phyloP scores from a whole-genome alignment of 2,797 vertebrate species.

The Chelon labrosus region DNA sequence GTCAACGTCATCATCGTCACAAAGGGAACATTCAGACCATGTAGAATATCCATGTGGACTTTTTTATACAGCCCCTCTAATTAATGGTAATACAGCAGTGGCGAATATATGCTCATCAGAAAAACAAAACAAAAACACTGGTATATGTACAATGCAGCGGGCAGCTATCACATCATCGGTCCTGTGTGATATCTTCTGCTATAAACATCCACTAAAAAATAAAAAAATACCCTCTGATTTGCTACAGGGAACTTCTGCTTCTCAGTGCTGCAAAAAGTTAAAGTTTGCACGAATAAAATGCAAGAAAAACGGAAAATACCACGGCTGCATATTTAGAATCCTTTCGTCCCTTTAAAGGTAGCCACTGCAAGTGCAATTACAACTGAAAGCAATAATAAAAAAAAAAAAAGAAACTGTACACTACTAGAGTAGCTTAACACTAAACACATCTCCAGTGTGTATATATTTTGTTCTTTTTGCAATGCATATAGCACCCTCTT shows the following conservation, averaged over 20 bases:
- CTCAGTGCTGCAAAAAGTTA: neutral
- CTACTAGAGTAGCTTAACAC: neutral
- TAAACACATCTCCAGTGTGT: neutral
- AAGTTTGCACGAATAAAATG: conserved; percentile 29
- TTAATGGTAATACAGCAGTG: conserved; percentile 36
- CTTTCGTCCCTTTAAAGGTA: conserved; percentile 21
- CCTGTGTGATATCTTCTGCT: conserved; percentile 9
- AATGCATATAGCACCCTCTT: conserved; percentile 65
- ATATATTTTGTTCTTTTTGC: conserved; percentile 34
- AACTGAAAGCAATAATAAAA: conserved; percentile 1
- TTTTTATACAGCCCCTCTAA: conserved; percentile 53
- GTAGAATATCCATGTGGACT: conserved; percentile 39
- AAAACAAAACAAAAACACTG: conserved; percentile 18
- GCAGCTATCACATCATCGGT: conserved; percentile 29
- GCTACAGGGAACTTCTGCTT: conserved; percentile 53
- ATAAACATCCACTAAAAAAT: conserved; percentile 51
- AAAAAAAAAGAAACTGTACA: neutral
- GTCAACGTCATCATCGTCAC: conserved; percentile 49
- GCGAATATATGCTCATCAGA: neutral
- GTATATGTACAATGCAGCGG: conserved; percentile 66
- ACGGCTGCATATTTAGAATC: conserved; percentile 54
- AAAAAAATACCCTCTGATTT: conserved; percentile 50
- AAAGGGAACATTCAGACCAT: conserved; percentile 53
- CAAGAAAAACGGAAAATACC: neutral
- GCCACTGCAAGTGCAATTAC: conserved; percentile 23